phyloP scores from a whole-genome alignment of 2,797 vertebrate species.

The Triplophysa yarkandensis region DNA sequence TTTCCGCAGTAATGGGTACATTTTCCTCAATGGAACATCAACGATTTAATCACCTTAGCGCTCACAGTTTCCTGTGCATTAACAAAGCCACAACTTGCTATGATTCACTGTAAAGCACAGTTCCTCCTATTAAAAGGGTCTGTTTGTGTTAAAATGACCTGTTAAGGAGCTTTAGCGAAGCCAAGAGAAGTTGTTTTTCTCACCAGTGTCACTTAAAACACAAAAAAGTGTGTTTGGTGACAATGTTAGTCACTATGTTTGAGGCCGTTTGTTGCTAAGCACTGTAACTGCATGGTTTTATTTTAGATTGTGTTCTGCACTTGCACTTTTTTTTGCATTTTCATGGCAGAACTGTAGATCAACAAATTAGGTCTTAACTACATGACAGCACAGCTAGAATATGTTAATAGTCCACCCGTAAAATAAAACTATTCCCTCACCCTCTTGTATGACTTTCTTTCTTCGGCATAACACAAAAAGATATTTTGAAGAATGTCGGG shows the following conservation, averaged over 20 bases:
- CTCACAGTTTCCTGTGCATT: constrained; percentile 58
- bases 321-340: too few relatives aligned
- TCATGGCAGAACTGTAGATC: background rate
- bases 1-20: constrained; percentile 47
- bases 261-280: constrained; percentile 32
- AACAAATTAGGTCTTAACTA: background rate
- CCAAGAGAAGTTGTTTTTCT: constrained; percentile 29
- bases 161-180: constrained; percentile 38
- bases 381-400: background rate
- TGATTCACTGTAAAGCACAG: constrained; percentile 56
- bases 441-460: too few relatives aligned
- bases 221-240: constrained; percentile 46
- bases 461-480: too few relatives aligned
- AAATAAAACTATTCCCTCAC: too few relatives aligned
- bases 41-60: constrained; percentile 57
- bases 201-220: constrained; percentile 35
- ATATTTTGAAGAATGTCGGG: too few relatives aligned
- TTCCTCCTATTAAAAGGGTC: constrained; percentile 44
- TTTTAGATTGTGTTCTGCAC: too few relatives aligned
- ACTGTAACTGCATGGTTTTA: background rate
- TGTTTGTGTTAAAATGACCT: constrained; percentile 51
- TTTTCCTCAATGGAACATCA: constrained; percentile 55
- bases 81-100: constrained; percentile 59
- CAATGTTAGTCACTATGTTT: constrained; percentile 40
- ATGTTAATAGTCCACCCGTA: too few relatives aligned